Percentiles rank a stretch among this genome's conserved stretches.
Evolutionary conservation across 2,113 vertebrate species (phyloP).

Genomic region (Hyperopisus bebe): DNA sequence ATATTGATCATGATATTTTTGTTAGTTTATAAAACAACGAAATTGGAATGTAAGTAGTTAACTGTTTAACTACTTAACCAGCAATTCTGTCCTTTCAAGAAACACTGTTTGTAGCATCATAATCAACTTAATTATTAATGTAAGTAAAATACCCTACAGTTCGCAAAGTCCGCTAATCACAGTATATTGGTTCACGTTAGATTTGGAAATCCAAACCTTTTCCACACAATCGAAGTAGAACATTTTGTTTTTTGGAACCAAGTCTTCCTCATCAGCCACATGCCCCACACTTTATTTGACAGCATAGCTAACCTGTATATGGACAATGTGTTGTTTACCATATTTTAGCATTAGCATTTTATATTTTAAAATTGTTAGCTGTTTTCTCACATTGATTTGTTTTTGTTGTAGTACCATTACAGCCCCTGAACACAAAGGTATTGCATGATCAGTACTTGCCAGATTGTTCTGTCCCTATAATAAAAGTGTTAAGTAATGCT

Average conservation of each 20-base stretch:
- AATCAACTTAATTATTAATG: not conserved
- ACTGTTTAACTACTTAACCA: not conserved
- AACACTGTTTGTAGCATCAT: not conserved
- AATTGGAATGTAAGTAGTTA: not conserved
- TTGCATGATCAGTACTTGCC: not conserved
- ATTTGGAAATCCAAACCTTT: not conserved
- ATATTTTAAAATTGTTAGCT: not conserved
- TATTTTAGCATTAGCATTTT: not conserved
- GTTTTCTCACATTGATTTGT: not conserved
- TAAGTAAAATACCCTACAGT: not conserved
- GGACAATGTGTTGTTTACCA: not conserved
- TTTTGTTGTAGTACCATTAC: not conserved
- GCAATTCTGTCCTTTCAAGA: not conserved
- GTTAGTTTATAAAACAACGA: not conserved
- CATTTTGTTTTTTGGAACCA: not conserved
- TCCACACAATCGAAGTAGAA: not conserved
- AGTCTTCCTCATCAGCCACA: not conserved
- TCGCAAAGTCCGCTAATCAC: not conserved
- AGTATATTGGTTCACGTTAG: not conserved
- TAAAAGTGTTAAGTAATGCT: not conserved
- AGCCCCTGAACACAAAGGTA: not conserved
- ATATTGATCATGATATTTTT: not conserved
- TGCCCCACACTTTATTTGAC: not conserved
- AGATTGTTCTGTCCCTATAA: not conserved
- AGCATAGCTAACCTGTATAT: not conserved